Evolutionary conservation across 1,140 invertebrate genomes (phyloP).

Genomic region (Magallana ariakensis): DNA sequence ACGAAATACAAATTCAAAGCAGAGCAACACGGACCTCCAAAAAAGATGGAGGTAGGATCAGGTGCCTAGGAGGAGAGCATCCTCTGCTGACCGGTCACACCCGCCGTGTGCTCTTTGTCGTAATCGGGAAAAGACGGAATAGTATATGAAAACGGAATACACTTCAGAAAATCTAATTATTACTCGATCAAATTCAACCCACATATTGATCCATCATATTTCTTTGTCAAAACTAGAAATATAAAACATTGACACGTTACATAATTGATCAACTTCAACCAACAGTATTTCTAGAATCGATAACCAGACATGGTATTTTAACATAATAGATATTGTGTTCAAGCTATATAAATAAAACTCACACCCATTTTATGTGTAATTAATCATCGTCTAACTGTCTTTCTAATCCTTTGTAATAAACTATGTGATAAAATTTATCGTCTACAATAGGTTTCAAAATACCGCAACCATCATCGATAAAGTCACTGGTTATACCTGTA

Average conservation of each 20-base stretch:
- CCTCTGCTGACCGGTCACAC: too few species aligned
- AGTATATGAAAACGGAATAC: too few species aligned
- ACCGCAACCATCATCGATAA: too few species aligned
- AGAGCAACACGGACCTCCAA: too few species aligned
- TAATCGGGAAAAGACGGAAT: too few species aligned
- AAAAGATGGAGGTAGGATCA: too few species aligned
- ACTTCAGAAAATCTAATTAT: neutral
- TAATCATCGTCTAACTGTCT: neutral
- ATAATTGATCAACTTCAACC: neutral
- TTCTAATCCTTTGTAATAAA: neutral
- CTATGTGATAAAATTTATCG: too few species aligned
- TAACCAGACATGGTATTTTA: neutral
- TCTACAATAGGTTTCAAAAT: too few species aligned
- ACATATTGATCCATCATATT: neutral
- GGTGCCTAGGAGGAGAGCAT: too few species aligned
- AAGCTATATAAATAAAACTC: neutral
- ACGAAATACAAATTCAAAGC: too few species aligned
- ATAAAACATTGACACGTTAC: neutral
- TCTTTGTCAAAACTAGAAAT: neutral
- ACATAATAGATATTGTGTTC: neutral
- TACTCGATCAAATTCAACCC: neutral
- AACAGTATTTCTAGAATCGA: neutral
- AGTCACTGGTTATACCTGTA: too few species aligned
- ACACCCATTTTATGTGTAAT: slow-evolving; percentile 20
- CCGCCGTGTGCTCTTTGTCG: too few species aligned